Evolutionary conservation across 1,140 invertebrate genomes (phyloP).

Genomic region (Druon quercuslanigerum): DNA sequence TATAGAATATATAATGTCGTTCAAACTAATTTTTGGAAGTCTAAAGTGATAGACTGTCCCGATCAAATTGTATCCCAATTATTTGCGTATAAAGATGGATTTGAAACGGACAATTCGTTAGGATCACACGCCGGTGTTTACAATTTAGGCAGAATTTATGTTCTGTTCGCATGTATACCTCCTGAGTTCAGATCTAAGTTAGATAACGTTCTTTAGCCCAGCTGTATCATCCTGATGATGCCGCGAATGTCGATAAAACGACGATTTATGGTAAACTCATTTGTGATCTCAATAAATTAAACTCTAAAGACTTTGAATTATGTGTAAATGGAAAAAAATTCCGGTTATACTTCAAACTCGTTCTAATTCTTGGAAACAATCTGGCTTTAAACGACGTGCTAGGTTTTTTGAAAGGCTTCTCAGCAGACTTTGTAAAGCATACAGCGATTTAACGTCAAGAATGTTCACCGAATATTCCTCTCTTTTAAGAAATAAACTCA

Average conservation of each 20-base stretch:
- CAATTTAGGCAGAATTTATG: conserved; percentile 40
- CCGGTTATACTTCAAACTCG: conserved; percentile 48
- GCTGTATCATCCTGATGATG: too few species aligned
- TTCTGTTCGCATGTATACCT: conserved; percentile 42
- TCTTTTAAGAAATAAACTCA: conserved; percentile 35
- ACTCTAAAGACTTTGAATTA: conserved; percentile 41
- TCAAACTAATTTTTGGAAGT: conserved; percentile 38
- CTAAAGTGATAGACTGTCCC: not conserved
- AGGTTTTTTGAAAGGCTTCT: conserved; percentile 52
- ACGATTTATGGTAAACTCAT: conserved; percentile 47
- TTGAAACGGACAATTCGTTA: conserved; percentile 39
- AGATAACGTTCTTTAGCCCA: conserved; percentile 46
- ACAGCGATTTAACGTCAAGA: too few species aligned
- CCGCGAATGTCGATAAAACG: conserved; percentile 32
- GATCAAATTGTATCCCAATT: conserved; percentile 21
- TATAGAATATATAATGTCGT: conserved; percentile 22
- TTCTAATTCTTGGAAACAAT: conserved; percentile 56
- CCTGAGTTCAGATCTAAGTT: too few species aligned
- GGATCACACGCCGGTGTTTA: conserved; percentile 35
- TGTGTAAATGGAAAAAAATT: conserved; percentile 38
- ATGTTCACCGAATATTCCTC: conserved; percentile 38
- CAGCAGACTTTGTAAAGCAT: conserved; percentile 39
- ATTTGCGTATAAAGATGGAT: conserved; percentile 43
- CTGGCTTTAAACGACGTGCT: conserved; percentile 43
- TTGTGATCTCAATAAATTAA: conserved; percentile 29